Evolutionary conservation across 2,888 invertebrate genomes (phyloP).

Genomic region (Protophormia terraenovae): DNA sequence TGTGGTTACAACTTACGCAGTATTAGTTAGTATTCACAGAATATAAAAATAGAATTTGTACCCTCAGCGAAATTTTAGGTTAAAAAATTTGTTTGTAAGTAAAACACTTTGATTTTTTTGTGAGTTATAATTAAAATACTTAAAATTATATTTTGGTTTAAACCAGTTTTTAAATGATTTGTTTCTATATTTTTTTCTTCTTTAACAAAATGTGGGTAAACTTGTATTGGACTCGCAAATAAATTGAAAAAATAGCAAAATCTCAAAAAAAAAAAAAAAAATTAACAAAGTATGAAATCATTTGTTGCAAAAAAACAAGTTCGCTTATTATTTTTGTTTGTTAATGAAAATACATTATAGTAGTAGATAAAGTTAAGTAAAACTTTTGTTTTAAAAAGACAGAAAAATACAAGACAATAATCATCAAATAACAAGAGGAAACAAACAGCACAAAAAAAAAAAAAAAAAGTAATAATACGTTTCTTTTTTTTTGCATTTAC

Average conservation of each 20-base stretch:
- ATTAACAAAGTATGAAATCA: slow-evolving; percentile 23
- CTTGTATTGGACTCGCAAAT: slow-evolving; percentile 5
- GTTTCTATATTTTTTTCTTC: background rate
- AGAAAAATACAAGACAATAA: slow-evolving; percentile 2
- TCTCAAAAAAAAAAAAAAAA: background rate
- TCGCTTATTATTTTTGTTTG: slow-evolving; percentile 14
- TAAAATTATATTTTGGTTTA: slow-evolving; percentile 4
- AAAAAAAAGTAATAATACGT: slow-evolving; percentile 28
- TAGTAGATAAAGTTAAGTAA: slow-evolving; percentile 9
- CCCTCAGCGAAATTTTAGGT: background rate
- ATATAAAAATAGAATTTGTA: background rate
- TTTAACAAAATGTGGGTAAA: slow-evolving; percentile 12
- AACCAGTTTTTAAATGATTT: slow-evolving; percentile 32
- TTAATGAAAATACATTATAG: slow-evolving; percentile 16
- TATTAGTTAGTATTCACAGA: background rate
- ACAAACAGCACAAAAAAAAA: no score
- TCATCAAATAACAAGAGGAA: slow-evolving; percentile 30
- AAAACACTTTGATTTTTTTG: background rate
- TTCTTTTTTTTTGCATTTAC: background rate
- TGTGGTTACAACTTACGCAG: background rate
- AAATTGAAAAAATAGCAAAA: background rate
- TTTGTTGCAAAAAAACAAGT: slow-evolving; percentile 27
- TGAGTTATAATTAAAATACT: background rate
- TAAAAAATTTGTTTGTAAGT: no score
- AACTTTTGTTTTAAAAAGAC: slow-evolving; percentile 9